These are phyloP conservation scores for Ips nitidus DNA, from an alignment of 1,140 invertebrate genomes.

Conservation along the genomic window DNA sequence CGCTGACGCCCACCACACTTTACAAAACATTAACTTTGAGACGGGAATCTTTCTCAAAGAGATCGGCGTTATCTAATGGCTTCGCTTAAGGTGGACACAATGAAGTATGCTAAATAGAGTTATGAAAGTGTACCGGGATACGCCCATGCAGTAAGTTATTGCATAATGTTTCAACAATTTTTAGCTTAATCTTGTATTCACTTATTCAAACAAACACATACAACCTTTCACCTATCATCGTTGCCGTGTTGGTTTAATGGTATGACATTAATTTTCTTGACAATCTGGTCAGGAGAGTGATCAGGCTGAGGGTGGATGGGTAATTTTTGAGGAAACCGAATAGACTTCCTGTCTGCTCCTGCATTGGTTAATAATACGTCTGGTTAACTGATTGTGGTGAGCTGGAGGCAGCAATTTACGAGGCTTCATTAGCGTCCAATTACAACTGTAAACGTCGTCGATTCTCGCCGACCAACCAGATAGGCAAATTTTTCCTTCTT, in stretches of 20 bases:
- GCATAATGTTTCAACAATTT: too few species aligned
- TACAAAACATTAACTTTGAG: constrained; percentile 15
- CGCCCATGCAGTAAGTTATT: constrained; percentile 5
- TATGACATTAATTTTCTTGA: too few species aligned
- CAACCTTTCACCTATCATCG: too few species aligned
- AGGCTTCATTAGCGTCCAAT: constrained; percentile 33
- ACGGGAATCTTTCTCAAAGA: constrained; percentile 9
- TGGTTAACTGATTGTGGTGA: too few species aligned
- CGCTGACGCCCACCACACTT: constrained; percentile 4
- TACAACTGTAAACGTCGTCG: constrained; percentile 34
- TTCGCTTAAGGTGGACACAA: constrained; percentile 13
- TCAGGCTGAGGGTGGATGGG: too few species aligned
- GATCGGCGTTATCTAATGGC: constrained; percentile 12
- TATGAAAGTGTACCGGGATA: constrained; percentile 5
- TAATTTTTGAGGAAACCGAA: too few species aligned
- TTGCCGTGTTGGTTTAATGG: too few species aligned
- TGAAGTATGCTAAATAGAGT: constrained; percentile 13
- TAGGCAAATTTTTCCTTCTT: constrained; percentile 25
- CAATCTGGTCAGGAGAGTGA: too few species aligned
- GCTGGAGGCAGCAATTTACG: constrained; percentile 23
- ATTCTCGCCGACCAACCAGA: constrained; percentile 26
- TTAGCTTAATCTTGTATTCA: too few species aligned
- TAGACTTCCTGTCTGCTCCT: too few species aligned
- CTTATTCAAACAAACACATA: too few species aligned
- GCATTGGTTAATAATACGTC: too few species aligned